Percentiles rank a stretch among this genome's conserved stretches.
Conservation (phyloP, 2,797 vertebrate genomes). For the Pitangus sulphuratus region DNA sequence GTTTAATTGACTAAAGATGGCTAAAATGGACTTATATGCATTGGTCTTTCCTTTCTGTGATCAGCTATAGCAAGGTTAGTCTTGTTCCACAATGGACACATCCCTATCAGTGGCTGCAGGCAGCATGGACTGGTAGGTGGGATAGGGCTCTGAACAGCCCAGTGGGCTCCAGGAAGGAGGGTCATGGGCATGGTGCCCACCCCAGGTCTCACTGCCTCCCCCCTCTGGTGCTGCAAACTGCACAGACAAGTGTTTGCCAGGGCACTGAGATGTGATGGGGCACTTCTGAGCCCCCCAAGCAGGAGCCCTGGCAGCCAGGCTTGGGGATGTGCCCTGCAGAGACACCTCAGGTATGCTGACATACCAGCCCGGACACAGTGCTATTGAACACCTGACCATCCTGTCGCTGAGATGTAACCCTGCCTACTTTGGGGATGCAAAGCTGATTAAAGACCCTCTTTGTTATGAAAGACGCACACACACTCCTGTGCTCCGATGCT, state of each 20-base stretch:
- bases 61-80: not conserved
- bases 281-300: not conserved
- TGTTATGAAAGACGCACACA: not conserved
- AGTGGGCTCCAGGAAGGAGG: not conserved
- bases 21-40: not conserved
- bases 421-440: not conserved
- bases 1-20: not conserved
- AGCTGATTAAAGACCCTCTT: not conserved
- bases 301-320: not conserved
- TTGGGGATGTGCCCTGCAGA: not conserved
- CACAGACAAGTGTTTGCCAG: rapidly evolving
- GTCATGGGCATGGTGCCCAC: not conserved
- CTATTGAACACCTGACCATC: not conserved
- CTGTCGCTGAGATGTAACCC: not conserved
- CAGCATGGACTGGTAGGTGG: not conserved
- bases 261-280: rapidly evolving
- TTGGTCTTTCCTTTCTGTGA: not conserved
- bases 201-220: rapidly evolving
- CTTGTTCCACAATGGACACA: rapidly evolving
- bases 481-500: not conserved
- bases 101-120: not conserved
- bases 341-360: not conserved
- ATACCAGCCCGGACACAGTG: not conserved
- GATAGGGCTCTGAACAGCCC: not conserved
- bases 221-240: not conserved